Evolutionary conservation across 2,888 invertebrate species (phyloP).

Genomic region (Machimus rusticus): DNA sequence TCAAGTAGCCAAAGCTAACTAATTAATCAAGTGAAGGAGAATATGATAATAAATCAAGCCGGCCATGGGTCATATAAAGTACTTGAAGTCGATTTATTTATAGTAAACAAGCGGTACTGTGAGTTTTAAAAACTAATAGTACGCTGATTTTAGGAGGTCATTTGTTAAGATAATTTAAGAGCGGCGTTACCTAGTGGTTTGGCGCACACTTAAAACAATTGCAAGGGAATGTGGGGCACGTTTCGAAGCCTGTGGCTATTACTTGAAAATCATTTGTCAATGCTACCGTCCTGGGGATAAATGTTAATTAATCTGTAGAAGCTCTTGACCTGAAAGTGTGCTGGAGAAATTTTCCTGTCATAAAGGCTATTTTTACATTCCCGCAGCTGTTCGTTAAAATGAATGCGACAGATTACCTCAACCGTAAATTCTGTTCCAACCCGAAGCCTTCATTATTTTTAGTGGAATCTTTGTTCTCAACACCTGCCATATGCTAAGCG

Average conservation of each 20-base stretch:
- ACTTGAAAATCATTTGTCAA: not conserved
- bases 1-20: not conserved
- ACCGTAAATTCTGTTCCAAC: not conserved
- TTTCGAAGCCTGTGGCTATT: not conserved
- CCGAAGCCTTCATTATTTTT: not conserved
- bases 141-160: not conserved
- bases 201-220: not conserved
- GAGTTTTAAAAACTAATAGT: not conserved
- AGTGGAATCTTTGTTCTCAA: not conserved
- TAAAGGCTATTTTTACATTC: not conserved
- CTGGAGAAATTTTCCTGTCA: not conserved
- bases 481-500: not conserved
- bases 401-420: not conserved
- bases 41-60: not conserved
- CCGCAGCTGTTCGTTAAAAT: not conserved
- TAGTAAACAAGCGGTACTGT: not conserved
- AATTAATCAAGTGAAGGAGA: not conserved
- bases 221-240: not conserved
- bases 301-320: not conserved
- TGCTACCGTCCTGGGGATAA: not conserved
- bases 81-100: not conserved
- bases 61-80: not conserved
- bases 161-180: not conserved
- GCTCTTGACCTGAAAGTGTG: not conserved
- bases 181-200: not conserved